Base-by-base conservation (phyloP, 2,113 vertebrate genomes). In the Chrysochloris asiatica region DNA sequence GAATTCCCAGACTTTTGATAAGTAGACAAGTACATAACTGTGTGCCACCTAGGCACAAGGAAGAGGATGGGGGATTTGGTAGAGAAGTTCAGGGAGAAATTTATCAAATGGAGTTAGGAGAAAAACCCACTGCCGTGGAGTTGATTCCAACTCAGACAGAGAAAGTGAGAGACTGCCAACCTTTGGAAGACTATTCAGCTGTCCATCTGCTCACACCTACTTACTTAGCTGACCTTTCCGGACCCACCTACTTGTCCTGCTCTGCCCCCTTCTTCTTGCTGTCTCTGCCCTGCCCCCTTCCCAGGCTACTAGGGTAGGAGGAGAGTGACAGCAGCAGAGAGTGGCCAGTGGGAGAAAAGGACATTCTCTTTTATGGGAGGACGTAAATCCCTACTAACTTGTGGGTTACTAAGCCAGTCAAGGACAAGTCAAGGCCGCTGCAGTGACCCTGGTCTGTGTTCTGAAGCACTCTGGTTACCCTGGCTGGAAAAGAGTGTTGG, bases 141-240 rank as follows among this genome's bases (percentile, higher is more conserved):
- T 88, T 4, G 63, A 21, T 77, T 78, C 21, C 19, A 41, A 47
- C 8, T 3, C 2, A 43, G 69, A 36, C 26, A 48, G 7, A 4
- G 24, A n/a, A 48, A 14, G 45, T 41, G 26, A 17, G 56, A n/a
- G 47, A 47, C 24, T 56, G 41, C 24, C 82, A 54, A 17, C 24
- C 9, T n/a, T 56, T 80, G 36, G 26, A 48, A 16, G 41, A 65
- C 47, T 33, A 2, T 9, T 67, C 8, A 56, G 76, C 69, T 4
- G 4, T 33, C 88, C 85, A 61, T 91, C 88, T 94, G 83, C 90
- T 90, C 36, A 7, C 85, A 88, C 90, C 59, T 89, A 54, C 85
- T 95, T 45, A 36, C 2, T 33, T 28, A 75, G 82, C 75, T 50
- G 94, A 89, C 82, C 90, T 83, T 81, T 36, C 43, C 76, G 80